Base-by-base conservation (phyloP, 2,113 vertebrate genomes). In the Diphyllodes magnificus region DNA sequence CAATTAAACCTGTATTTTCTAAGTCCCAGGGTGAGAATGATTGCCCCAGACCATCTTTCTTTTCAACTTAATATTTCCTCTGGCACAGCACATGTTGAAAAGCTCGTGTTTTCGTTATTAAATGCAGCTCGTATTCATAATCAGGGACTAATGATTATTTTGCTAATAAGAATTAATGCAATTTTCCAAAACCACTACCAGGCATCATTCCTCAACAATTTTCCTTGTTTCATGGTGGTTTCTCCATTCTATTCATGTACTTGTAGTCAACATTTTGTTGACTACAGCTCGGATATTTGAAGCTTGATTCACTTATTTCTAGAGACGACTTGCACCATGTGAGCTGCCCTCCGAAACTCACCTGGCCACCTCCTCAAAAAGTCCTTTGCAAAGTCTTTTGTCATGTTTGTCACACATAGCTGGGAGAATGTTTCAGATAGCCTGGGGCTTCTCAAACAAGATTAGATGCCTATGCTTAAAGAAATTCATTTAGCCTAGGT, bases 1-100 rank as follows among this genome's bases (percentile, higher is more conserved):
- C 61, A 77, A 85, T 89, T 93, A 76, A 93, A 72, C 16, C 33
- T 82, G 17, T 85, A 76, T 93, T 95, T 93, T 37, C 50, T 85
- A 53, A 76, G 65, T 79, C 57, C 61, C 73, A 79, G 45, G 5
- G 28, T 88, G 56, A 69, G 31, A 72, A 81, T 35, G 8, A 19
- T 64, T 89, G 76, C 18, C 25, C 40, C 9, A 92, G 40, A 79
- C 9, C 21, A 96, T 93, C 31, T 51, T 93, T 92, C 39, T 78
- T 88, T 86, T 60, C 39, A 86, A 37, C 8, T 64, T 88, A 88
- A 75, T 92, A 75, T 83, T 92, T 57, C 15, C 31, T 90, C 42
- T 82, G 64, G 47, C 44, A 75, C 13, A 71, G 33, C 8, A 56
- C 4, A 33, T 11, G 28, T 28, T 78, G 31, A 64, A 88, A 92